These are phyloP conservation scores for Pogona vitticeps DNA, from an alignment of 2,113 vertebrate species.

Conservation along the genomic window DNA sequence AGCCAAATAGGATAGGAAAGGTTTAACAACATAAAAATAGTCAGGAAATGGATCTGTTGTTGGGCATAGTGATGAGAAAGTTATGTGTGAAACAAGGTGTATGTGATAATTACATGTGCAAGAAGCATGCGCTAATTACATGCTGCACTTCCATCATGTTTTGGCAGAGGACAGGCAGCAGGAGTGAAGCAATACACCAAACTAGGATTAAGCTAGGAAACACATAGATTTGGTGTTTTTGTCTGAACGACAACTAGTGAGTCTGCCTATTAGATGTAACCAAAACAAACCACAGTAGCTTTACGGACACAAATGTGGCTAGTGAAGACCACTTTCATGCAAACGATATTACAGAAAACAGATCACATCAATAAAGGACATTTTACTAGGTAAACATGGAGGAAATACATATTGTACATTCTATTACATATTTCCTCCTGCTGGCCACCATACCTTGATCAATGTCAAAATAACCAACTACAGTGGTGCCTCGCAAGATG, in stretches of 20 bases:
- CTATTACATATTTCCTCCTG: background rate
- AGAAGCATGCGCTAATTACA: no score
- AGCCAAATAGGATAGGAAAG: background rate
- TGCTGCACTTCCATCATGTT: background rate
- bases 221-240: background rate
- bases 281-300: background rate
- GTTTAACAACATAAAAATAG: background rate
- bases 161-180: background rate
- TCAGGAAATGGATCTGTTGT: background rate
- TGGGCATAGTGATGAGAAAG: background rate
- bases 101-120: no score
- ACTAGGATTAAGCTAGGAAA: background rate
- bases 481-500: no score
- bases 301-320: background rate
- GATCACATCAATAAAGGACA: background rate
- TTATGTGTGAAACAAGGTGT: no score
- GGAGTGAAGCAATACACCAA: background rate
- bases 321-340: background rate
- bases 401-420: background rate
- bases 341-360: background rate
- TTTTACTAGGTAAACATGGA: background rate
- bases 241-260: background rate
- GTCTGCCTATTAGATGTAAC: background rate
- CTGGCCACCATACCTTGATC: background rate
- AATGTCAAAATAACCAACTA: conserved; percentile 16